These are phyloP conservation scores for Luscinia luscinia DNA, from an alignment of 2,797 vertebrate genomes.

Conservation along the genomic window DNA sequence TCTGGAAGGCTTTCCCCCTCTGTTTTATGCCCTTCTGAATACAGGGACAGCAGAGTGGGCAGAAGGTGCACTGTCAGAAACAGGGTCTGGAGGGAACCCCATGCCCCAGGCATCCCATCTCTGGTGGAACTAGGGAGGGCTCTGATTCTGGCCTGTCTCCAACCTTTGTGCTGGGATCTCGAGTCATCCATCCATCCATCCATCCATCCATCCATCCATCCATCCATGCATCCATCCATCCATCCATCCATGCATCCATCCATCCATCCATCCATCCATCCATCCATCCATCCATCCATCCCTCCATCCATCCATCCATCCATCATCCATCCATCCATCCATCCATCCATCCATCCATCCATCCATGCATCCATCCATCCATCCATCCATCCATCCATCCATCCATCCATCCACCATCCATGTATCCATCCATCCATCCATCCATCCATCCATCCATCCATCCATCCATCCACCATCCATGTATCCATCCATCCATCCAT, in stretches of 20 bases:
- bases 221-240: too few species aligned
- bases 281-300: not conserved
- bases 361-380: not conserved
- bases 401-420: not conserved
- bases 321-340: not conserved
- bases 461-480: too few species aligned
- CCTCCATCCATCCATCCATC: not conserved
- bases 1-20: not conserved
- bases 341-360: not conserved
- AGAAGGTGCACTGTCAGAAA: not conserved
- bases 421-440: not conserved
- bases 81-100: accelerated
- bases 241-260: too few species aligned
- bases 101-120: not conserved
- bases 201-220: not conserved
- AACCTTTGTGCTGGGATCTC: not conserved
- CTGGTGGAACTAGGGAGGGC: not conserved
- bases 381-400: not conserved
- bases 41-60: not conserved
- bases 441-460: too few species aligned
- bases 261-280: not conserved
- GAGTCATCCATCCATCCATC: not conserved
- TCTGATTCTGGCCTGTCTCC: not conserved
- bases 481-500: not conserved
- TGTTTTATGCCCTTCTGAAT: not conserved